Conservation (phyloP, 2,113 vertebrate species). For the Chloebia gouldiae region DNA sequence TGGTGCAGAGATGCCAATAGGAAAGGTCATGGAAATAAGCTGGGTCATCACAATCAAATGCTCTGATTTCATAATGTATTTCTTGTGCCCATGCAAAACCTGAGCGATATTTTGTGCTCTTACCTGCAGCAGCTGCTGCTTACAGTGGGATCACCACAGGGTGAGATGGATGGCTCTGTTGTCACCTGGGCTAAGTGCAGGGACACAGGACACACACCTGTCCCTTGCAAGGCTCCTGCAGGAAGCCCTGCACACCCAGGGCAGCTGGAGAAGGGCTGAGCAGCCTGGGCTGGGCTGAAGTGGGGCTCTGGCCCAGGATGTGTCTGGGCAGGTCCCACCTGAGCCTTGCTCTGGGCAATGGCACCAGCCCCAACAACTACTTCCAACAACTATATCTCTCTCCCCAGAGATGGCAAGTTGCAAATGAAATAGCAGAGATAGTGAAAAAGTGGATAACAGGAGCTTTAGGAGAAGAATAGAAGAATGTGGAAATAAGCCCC, state of each 20-base stretch:
- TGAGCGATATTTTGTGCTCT: accelerated
- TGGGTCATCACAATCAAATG: neutral
- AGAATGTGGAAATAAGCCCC: neutral
- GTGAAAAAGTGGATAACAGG: conserved; percentile 38
- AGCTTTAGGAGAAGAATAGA: conserved; percentile 15
- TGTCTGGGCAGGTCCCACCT: accelerated
- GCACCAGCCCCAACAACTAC: neutral
- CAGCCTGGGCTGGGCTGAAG: neutral
- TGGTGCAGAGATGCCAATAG: neutral
- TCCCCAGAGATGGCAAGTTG: neutral
- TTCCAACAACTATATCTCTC: neutral
- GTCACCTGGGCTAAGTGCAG: neutral
- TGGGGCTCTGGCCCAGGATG: neutral
- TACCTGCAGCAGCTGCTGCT: neutral
- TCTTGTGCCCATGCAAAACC: neutral
- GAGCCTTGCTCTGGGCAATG: neutral
- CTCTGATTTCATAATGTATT: neutral
- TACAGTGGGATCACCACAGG: neutral
- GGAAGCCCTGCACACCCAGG: neutral
- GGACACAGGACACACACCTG: neutral
- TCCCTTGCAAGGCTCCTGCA: neutral
- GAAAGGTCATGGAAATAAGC: neutral
- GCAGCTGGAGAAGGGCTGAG: neutral
- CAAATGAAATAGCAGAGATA: neutral
- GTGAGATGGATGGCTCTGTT: neutral